phyloP scores from a whole-genome alignment of 2,888 invertebrate genomes.

The Vanessa cardui region DNA sequence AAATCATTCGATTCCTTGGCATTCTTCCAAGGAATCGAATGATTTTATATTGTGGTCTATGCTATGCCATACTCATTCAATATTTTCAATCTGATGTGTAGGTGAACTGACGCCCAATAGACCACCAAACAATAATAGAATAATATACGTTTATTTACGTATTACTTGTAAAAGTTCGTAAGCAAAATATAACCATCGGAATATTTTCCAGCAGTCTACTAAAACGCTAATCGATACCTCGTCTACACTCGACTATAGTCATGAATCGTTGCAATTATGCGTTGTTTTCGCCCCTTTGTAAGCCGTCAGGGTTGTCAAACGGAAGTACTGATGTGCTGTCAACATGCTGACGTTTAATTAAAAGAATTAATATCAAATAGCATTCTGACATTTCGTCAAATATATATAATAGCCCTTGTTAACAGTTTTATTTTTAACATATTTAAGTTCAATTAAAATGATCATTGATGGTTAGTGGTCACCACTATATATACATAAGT shows the following conservation, averaged over 20 bases:
- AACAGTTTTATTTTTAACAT: not conserved
- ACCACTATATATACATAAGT: too few species aligned
- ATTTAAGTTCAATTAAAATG: too few species aligned
- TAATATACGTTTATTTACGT: too few species aligned
- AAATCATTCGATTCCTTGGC: too few species aligned
- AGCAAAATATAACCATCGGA: not conserved
- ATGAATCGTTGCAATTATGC: slow-evolving; percentile 73
- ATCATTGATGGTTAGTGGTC: too few species aligned
- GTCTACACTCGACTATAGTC: slow-evolving; percentile 56
- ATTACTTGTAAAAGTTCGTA: not conserved
- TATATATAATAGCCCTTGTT: too few species aligned
- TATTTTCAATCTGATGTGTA: too few species aligned
- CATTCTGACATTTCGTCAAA: not conserved
- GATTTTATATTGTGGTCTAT: too few species aligned
- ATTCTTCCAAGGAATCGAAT: too few species aligned
- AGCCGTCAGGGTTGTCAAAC: slow-evolving; percentile 28
- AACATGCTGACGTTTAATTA: slow-evolving; percentile 1
- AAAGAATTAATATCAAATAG: not conserved
- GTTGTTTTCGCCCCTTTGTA: slow-evolving; percentile 36
- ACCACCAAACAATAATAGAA: too few species aligned
- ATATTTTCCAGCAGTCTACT: slow-evolving; percentile 10
- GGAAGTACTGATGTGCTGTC: not conserved
- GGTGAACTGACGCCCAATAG: too few species aligned
- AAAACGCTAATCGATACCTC: slow-evolving; percentile 43
- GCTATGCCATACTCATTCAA: too few species aligned